Conservation (phyloP, 2,888 invertebrate species). For the Lacanobia oleracea region DNA sequence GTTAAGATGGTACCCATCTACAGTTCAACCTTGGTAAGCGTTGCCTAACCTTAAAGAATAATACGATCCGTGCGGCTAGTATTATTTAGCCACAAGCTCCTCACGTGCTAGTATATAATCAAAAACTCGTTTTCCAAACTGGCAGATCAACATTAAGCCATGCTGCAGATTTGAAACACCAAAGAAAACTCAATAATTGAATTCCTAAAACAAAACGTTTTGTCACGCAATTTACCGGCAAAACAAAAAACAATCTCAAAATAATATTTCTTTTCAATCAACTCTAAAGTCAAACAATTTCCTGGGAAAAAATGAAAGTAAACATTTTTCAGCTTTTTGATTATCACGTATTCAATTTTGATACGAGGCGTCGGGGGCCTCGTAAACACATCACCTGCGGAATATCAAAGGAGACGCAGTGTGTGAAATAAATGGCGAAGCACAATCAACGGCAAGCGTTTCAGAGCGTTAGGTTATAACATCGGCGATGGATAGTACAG, state of each 20-base stretch:
- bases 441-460: conserved; percentile 63
- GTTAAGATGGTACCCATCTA: too few relatives aligned
- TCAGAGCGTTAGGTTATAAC: conserved; percentile 44
- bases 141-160: neutral
- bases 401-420: conserved; percentile 65
- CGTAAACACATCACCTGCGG: conserved; percentile 64
- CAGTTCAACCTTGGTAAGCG: too few relatives aligned
- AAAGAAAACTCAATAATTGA: conserved; percentile 26
- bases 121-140: neutral
- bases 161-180: conserved; percentile 12
- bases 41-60: too few relatives aligned
- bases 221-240: conserved; percentile 26
- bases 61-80: too few relatives aligned
- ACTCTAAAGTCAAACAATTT: conserved; percentile 59
- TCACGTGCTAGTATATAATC: too few relatives aligned
- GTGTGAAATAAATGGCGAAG: conserved; percentile 62
- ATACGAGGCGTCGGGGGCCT: conserved; percentile 36
- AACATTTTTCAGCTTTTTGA: conserved; percentile 56
- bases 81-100: too few relatives aligned
- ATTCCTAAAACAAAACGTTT: conserved; percentile 10
- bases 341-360: conserved; percentile 68
- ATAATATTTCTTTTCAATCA: conserved; percentile 62
- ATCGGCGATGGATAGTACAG: conserved; percentile 18
- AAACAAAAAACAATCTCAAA: conserved; percentile 42
- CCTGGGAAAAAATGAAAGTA: conserved; percentile 59